A percentile compares a stretch with the other conserved stretches of the same genome.
These are phyloP conservation scores for Chironomus striatipennis DNA, from an alignment of 1,140 invertebrate genomes.

Conservation along the genomic window DNA sequence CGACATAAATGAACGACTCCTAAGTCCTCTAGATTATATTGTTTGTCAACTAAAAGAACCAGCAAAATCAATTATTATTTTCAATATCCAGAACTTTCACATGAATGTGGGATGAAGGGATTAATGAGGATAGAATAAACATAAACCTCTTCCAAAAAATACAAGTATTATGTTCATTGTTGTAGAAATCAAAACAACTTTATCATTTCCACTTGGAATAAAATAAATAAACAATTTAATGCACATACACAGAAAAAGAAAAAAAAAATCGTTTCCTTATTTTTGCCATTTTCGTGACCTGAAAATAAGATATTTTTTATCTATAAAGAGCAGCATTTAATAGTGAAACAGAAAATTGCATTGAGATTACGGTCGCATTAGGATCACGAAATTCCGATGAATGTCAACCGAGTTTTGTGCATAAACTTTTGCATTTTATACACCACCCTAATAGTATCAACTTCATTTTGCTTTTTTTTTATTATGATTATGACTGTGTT, in stretches of 20 bases:
- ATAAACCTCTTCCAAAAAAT: no score
- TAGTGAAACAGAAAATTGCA: neutral
- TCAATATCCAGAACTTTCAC: no score
- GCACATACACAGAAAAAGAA: neutral
- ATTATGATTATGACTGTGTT: no score
- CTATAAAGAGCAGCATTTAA: neutral
- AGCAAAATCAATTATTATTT: no score
- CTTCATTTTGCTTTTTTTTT: no score
- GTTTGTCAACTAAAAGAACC: no score
- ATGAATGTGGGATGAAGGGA: no score
- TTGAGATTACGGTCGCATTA: conserved; percentile 2
- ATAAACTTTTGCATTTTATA: neutral
- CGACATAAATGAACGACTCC: no score
- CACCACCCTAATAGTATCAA: no score
- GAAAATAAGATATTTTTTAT: neutral
- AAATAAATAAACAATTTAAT: neutral
- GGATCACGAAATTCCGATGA: neutral
- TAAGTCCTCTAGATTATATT: no score
- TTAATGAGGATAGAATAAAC: no score
- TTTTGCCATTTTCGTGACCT: neutral
- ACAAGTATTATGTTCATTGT: neutral
- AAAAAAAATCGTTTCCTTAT: neutral
- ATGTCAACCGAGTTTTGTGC: neutral
- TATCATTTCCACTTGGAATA: conserved; percentile 21
- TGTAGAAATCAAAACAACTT: conserved; percentile 20